Base-by-base conservation (phyloP, 1,140 invertebrate genomes). In the Zaprionus davidi region DNA sequence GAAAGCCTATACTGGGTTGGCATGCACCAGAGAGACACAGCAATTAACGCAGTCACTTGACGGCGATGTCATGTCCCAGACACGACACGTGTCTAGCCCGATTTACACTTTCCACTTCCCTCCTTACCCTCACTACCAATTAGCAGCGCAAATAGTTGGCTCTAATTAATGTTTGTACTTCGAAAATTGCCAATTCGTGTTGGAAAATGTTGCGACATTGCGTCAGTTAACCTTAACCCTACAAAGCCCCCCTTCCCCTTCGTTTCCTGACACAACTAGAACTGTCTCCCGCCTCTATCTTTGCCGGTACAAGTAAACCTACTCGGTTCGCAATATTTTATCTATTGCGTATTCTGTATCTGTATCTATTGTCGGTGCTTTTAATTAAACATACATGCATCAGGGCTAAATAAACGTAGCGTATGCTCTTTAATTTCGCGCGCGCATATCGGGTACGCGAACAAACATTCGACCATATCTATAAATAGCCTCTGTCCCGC, bases 331-430 rank as follows among this genome's bases (percentile, higher is more conserved):
- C 12, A 44, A 24, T 72, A 41, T 56, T 82, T 88, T 87, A 88
- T 88, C 83, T 87, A 81, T 88, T 71, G 72, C 82, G 76, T 82
- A 68, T 64, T 71, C 64, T 53, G 60, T 56, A 38, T 72, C 69
- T 69, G 55, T 63, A 58, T 71, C 55, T 3, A 51, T 75, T 75
- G 31, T 82, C 76, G 82, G 63, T 71, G 77, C 67, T 88, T 88
- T 88, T 87, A 87, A 87, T 87, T 87, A 87, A 87, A 87, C 84
- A 88, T 76, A 83, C 81, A 67, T 12, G 65, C 72, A 76, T 78
- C 82, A 80, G 36, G 38, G 62, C 20, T 73, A 72, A 72, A 68
- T 73, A 73, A 77, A 77, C 66, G 69, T 72, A 77, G 73, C 66
- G 69, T 67, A 55, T 67, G 70, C 58, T 76, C 56, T 67, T 76